Conservation (phyloP, 2,113 vertebrate species). For the Pangasianodon gigas region DNA sequence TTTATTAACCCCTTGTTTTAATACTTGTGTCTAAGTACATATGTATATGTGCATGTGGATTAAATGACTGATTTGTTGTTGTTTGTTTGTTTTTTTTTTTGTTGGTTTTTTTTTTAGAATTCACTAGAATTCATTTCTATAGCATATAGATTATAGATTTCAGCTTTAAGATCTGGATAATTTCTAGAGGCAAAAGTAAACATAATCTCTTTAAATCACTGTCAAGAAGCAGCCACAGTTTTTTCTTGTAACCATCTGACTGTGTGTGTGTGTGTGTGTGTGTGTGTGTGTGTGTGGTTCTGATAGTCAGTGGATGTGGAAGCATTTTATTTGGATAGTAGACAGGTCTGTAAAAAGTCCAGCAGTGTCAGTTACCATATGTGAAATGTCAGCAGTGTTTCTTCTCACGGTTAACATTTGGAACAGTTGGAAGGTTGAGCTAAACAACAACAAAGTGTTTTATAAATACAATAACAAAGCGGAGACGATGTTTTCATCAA, state of each 20-base stretch:
- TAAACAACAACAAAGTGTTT: constrained; percentile 1
- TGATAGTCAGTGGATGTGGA: constrained; percentile 20
- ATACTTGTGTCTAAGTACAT: no score
- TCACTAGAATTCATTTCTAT: no score
- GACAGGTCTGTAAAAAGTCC: constrained; percentile 35
- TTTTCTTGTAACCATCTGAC: background rate
- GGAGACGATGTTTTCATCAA: background rate
- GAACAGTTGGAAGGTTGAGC: background rate
- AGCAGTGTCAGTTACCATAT: constrained; percentile 34
- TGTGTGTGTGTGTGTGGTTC: background rate
- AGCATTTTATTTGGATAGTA: constrained; percentile 43
- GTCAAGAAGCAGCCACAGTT: background rate
- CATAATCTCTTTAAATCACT: background rate
- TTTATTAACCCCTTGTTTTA: no score
- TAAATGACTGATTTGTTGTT: no score
- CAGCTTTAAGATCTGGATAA: no score
- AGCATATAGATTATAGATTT: no score
- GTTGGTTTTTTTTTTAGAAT: no score
- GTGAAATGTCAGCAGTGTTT: constrained; percentile 39
- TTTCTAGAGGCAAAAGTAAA: background rate
- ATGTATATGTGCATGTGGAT: no score
- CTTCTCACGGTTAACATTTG: constrained; percentile 18
- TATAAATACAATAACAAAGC: background rate
- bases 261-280: background rate
- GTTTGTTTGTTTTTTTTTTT: no score